These are phyloP conservation scores for Ceraclea dissimilis DNA, from an alignment of 2,888 invertebrate genomes.

Conservation along the genomic window DNA sequence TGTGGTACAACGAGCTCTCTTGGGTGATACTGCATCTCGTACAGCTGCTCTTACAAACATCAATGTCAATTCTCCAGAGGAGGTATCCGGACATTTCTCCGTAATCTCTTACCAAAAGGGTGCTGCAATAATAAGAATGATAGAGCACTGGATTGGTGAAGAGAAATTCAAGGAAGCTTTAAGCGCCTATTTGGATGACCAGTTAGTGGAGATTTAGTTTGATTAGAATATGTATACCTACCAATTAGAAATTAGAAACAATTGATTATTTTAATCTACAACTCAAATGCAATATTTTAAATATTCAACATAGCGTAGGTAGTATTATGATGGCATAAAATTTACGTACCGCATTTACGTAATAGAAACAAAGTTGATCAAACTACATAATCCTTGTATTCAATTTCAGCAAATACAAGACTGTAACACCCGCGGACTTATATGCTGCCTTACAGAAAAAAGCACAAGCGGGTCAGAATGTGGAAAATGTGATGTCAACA, in stretches of 20 bases:
- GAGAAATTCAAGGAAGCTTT: no score
- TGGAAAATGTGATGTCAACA: conserved; percentile 46
- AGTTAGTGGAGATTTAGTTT: no score
- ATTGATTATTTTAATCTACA: no score
- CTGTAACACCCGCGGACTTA: conserved; percentile 44
- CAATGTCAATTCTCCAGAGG: conserved; percentile 47
- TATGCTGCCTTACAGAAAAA: conserved; percentile 42
- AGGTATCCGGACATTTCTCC: conserved; percentile 57
- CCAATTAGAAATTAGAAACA: no score
- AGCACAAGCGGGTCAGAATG: conserved; percentile 27
- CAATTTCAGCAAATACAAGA: conserved; percentile 24
- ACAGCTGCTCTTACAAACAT: conserved; percentile 56
- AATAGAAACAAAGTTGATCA: no score
- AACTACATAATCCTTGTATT: no score
- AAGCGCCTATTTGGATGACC: no score
- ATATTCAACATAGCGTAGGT: no score
- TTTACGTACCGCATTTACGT: no score
- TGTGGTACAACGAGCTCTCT: conserved; percentile 57
- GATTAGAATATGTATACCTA: no score
- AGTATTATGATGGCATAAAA: no score
- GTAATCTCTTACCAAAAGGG: conserved; percentile 64
- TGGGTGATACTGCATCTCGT: conserved; percentile 48
- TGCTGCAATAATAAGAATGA: conserved; percentile 59
- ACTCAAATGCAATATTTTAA: no score
- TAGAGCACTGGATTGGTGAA: conserved; percentile 56